Conservation (phyloP, 2,113 vertebrate genomes). For the Callopanchax toddi region DNA sequence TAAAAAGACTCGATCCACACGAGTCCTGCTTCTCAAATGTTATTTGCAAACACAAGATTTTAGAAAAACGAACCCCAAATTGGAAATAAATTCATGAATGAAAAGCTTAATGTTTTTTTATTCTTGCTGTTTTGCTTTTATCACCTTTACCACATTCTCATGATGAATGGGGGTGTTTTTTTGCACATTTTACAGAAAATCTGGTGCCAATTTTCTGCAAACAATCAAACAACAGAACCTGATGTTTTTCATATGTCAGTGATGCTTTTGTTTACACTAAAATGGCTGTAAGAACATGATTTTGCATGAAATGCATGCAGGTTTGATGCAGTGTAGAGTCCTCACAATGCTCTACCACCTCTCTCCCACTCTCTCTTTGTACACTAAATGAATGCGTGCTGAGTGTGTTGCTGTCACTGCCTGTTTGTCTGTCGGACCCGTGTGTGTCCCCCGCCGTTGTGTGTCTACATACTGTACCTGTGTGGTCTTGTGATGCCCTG, state of each 20-base stretch:
- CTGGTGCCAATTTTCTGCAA: background rate
- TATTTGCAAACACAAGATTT: background rate
- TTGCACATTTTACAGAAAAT: background rate
- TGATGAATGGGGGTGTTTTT: background rate
- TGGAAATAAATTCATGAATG: no score
- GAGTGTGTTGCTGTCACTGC: slow-evolving; percentile 30
- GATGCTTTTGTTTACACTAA: background rate
- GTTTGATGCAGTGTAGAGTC: slow-evolving; percentile 34
- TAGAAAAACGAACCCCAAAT: background rate
- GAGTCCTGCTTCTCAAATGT: background rate
- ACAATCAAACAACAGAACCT: background rate
- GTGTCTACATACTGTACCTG: slow-evolving; percentile 32
- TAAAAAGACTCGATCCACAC: background rate
- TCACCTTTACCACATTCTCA: background rate
- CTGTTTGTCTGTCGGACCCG: slow-evolving; percentile 23
- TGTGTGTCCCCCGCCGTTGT: slow-evolving; percentile 20
- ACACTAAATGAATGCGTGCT: slow-evolving; percentile 47
- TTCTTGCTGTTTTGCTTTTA: background rate
- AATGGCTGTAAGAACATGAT: background rate
- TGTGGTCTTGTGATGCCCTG: slow-evolving; percentile 55
- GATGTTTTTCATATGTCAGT: background rate
- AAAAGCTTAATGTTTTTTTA: background rate
- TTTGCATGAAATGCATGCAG: background rate
- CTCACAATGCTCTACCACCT: slow-evolving; percentile 44
- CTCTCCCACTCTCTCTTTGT: slow-evolving; percentile 56